These are phyloP conservation scores for Phyllostomus discolor DNA, from an alignment of 2,113 vertebrate species.

Conservation along the genomic window DNA sequence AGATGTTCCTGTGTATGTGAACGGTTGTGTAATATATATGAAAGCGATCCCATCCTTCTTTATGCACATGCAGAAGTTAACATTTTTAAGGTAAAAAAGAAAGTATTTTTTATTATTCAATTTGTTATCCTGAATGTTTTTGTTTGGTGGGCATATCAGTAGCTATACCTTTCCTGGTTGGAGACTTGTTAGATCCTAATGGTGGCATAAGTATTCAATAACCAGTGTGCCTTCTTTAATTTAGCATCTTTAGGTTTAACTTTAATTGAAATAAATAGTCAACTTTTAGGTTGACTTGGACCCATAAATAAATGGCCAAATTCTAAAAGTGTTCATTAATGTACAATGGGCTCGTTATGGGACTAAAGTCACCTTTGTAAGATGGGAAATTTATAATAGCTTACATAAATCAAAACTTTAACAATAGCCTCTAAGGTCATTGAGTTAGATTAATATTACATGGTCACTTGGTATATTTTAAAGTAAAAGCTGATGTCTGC, in stretches of 20 bases:
- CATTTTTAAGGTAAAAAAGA: not conserved
- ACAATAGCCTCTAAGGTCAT: not conserved
- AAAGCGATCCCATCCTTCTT: not conserved
- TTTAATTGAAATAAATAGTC: slow-evolving; percentile 30
- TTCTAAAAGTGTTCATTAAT: slow-evolving; percentile 28
- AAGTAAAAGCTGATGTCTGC: not conserved
- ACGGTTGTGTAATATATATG: not conserved
- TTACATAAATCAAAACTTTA: slow-evolving; percentile 40
- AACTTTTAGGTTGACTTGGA: not conserved
- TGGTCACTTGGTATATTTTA: slow-evolving; percentile 3
- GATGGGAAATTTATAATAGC: not conserved
- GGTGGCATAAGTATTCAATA: not conserved
- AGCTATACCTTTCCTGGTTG: not conserved
- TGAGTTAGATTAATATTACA: slow-evolving; percentile 4
- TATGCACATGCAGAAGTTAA: not conserved
- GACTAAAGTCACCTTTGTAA: slow-evolving; percentile 34
- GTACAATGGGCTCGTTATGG: not conserved
- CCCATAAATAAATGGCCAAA: not conserved
- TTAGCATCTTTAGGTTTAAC: not conserved
- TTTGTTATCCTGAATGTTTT: slow-evolving; percentile 31
- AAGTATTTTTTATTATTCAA: not conserved
- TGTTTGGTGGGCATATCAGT: not conserved
- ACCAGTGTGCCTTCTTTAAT: slow-evolving; percentile 7
- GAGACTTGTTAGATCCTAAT: slow-evolving; percentile 7
- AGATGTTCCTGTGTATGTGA: not conserved